These are phyloP conservation scores for Agapostemon virescens DNA, from an alignment of 2,888 invertebrate species.

Conservation along the genomic window DNA sequence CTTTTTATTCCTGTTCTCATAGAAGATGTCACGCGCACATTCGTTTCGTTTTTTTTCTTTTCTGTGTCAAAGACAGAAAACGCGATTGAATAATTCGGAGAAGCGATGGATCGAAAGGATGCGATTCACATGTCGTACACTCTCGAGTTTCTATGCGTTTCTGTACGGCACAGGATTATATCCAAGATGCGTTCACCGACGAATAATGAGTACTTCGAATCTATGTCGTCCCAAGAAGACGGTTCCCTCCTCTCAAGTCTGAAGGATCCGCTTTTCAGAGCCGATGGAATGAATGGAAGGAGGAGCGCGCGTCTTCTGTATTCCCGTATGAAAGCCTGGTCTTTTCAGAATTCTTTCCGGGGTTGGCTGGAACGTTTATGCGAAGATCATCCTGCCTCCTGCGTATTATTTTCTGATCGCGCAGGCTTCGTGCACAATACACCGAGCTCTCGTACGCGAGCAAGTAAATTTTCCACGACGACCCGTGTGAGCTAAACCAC, in stretches of 20 bases:
- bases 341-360: constrained; percentile 47
- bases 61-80: background rate
- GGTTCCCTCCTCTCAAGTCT: constrained; percentile 24
- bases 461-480: constrained; percentile 36
- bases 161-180: background rate
- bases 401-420: constrained; percentile 40
- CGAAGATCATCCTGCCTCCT: constrained; percentile 47
- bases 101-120: background rate
- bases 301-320: constrained; percentile 43
- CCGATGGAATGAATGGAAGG: constrained; percentile 44
- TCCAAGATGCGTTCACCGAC: constrained; percentile 17
- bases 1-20: background rate
- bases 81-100: background rate
- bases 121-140: constrained; percentile 19
- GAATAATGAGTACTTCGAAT: constrained; percentile 50
- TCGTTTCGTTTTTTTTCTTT: background rate
- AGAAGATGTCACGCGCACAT: no score
- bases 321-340: constrained; percentile 42
- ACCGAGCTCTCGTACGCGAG: constrained; percentile 2
- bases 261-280: constrained; percentile 51
- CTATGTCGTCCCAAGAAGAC: constrained; percentile 33
- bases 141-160: constrained; percentile 6
- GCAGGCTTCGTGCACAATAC: constrained; percentile 22
- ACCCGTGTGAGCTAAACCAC: background rate
- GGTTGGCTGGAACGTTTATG: constrained; percentile 20